These are phyloP conservation scores for Sitta europaea DNA, from an alignment of 2,113 vertebrate genomes.

Conservation along the genomic window DNA sequence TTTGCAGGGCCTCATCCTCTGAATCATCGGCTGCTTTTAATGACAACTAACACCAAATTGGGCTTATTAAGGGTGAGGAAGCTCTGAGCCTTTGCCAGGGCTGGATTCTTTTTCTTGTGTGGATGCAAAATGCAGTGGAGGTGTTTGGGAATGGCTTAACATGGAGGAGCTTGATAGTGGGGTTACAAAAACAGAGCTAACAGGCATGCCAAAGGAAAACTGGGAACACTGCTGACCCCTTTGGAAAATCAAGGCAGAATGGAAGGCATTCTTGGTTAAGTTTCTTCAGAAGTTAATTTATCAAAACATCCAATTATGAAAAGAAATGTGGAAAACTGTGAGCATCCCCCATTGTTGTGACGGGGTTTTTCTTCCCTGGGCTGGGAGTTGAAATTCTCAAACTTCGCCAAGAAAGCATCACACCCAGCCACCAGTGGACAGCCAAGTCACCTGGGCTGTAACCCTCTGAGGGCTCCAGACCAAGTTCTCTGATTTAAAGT, in stretches of 20 bases:
- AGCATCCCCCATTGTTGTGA: neutral
- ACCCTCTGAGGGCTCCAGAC: neutral
- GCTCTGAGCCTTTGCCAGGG: neutral
- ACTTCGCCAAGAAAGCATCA: neutral
- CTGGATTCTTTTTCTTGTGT: neutral
- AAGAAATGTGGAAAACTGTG: neutral
- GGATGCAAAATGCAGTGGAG: neutral
- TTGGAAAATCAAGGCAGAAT: neutral
- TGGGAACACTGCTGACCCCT: neutral
- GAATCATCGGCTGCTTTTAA: neutral
- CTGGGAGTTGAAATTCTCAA: neutral
- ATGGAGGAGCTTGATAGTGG: neutral
- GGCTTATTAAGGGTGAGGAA: neutral
- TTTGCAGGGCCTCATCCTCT: neutral
- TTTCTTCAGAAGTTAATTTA: neutral
- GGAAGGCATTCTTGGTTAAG: neutral
- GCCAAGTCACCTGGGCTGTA: neutral
- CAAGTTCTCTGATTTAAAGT: neutral
- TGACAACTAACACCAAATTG: neutral
- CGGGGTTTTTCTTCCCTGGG: neutral
- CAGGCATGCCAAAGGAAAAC: neutral
- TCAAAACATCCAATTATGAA: neutral
- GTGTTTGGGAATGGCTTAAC: neutral
- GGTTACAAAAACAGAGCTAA: constrained; percentile 27
- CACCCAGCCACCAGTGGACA: neutral